Evolutionary conservation across 1,140 invertebrate species (phyloP).

Genomic region (Trinorchestia longiramus): DNA sequence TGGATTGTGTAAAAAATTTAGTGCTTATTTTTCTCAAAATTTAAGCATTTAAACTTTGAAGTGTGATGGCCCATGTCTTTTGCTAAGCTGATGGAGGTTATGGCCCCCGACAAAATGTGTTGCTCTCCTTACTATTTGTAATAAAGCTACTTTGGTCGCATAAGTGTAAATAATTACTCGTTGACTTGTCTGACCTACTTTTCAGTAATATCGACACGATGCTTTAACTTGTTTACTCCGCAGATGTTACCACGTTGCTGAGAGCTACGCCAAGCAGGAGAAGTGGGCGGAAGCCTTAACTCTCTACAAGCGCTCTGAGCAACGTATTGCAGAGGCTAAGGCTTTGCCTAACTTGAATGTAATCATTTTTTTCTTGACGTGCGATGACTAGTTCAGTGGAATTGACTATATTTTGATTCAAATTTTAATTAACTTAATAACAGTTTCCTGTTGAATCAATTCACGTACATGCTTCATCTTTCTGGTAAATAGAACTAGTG

Average conservation of each 20-base stretch:
- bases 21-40: too few species aligned
- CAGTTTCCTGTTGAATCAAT: neutral
- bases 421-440: neutral
- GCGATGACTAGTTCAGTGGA: neutral
- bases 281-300: slow-evolving; percentile 92
- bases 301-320: slow-evolving; percentile 79
- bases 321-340: slow-evolving; percentile 67
- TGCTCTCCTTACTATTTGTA: too few species aligned
- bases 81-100: too few species aligned
- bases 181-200: too few species aligned
- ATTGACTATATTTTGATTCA: neutral
- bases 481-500: neutral
- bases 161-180: too few species aligned
- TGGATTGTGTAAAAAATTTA: too few species aligned
- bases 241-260: slow-evolving; percentile 91
- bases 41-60: too few species aligned
- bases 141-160: too few species aligned
- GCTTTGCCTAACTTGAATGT: slow-evolving; percentile 55
- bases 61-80: too few species aligned
- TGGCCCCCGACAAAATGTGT: too few species aligned
- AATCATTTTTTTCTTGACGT: neutral
- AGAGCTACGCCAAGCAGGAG: slow-evolving; percentile 82
- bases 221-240: neutral
- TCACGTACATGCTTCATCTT: neutral
- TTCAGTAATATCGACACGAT: neutral